Evolutionary conservation across 2,888 invertebrate species (phyloP).

Genomic region (Athripsodes cinereus): DNA sequence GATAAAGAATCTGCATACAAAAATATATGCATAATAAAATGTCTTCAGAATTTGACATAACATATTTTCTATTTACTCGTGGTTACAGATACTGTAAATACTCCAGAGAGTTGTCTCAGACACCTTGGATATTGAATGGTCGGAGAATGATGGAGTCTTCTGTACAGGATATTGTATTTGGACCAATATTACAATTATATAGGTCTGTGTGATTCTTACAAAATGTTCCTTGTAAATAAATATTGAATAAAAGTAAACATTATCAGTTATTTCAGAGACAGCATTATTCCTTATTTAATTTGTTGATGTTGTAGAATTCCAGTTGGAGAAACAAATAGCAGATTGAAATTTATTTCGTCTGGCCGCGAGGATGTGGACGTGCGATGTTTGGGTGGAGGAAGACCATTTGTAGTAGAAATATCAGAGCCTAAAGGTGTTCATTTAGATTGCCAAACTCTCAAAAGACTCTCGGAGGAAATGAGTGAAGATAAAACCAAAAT

Average conservation of each 20-base stretch:
- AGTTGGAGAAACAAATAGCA: slow-evolving; percentile 33
- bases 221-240: too few species aligned
- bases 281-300: slow-evolving; percentile 9
- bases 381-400: slow-evolving; percentile 81
- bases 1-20: too few species aligned
- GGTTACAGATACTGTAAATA: slow-evolving; percentile 70
- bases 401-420: slow-evolving; percentile 90
- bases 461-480: slow-evolving; percentile 4
- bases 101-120: slow-evolving; percentile 81
- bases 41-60: too few species aligned
- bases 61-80: too few species aligned
- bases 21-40: too few species aligned
- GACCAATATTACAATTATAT: slow-evolving; percentile 55
- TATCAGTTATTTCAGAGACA: too few species aligned
- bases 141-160: slow-evolving; percentile 76
- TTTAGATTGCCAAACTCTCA: neutral
- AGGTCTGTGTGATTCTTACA: too few species aligned
- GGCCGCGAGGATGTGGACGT: slow-evolving; percentile 98
- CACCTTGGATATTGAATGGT: slow-evolving; percentile 88
- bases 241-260: too few species aligned
- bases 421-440: slow-evolving; percentile 52
- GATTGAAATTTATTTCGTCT: slow-evolving; percentile 78
- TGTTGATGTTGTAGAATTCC: slow-evolving; percentile 28
- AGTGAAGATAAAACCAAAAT: slow-evolving; percentile 4
- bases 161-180: slow-evolving; percentile 82